Evolutionary conservation across 2,888 invertebrate genomes (phyloP).

Genomic region (Polydrusus tereticollis): DNA sequence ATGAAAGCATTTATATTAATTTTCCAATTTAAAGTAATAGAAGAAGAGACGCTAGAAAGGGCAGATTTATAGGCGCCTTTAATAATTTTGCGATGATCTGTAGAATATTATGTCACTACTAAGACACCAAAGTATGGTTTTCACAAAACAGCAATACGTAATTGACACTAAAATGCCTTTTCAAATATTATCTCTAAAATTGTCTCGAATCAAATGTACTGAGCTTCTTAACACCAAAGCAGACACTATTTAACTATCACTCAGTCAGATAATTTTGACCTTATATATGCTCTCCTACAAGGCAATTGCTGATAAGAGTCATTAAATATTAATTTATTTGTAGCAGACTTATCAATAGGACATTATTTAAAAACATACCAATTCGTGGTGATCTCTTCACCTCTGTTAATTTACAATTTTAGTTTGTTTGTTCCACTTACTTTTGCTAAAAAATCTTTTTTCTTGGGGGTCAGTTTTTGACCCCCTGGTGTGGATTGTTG

Average conservation of each 20-base stretch:
- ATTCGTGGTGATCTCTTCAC: constrained; percentile 32
- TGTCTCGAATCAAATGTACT: not conserved
- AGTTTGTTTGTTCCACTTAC: constrained; percentile 48
- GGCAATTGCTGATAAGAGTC: constrained; percentile 32
- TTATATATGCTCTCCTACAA: constrained; percentile 38
- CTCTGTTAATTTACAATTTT: constrained; percentile 31
- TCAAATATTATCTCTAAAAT: not conserved
- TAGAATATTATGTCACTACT: not conserved
- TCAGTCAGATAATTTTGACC: constrained; percentile 29
- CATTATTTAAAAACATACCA: constrained; percentile 35
- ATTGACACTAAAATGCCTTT: too few relatives aligned
- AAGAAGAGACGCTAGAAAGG: not conserved
- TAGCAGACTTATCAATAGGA: constrained; percentile 40
- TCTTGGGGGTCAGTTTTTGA: constrained; percentile 45
- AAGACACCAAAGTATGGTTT: too few relatives aligned
- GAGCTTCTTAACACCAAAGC: not conserved
- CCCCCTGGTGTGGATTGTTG: constrained; percentile 40
- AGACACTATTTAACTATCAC: constrained; percentile 20
- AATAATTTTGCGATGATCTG: not conserved
- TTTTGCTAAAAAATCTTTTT: constrained; percentile 50
- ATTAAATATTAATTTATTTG: constrained; percentile 34
- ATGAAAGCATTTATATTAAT: constrained; percentile 49
- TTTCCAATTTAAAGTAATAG: constrained; percentile 11
- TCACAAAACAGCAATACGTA: too few relatives aligned
- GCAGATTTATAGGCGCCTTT: not conserved